Conservation (phyloP, 2,888 invertebrate species). For the Drosophila formosana region DNA sequence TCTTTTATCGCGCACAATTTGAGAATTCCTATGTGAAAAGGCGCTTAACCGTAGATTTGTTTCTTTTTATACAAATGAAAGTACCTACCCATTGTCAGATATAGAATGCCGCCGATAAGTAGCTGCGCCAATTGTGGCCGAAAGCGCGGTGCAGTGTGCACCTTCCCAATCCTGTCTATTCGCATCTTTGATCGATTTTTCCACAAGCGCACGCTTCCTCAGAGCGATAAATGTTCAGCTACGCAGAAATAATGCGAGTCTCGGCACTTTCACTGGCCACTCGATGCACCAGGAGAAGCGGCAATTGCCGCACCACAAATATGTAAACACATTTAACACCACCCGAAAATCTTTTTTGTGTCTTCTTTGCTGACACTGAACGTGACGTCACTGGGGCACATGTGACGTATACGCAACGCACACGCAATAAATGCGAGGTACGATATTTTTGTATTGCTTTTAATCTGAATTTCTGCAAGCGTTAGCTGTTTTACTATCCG, state of each 20-base stretch:
- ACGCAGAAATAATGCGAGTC: conserved; percentile 73
- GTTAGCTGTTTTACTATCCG: conserved; percentile 44
- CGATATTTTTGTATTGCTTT: conserved; percentile 27
- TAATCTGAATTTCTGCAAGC: conserved; percentile 52
- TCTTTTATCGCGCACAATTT: too few relatives aligned
- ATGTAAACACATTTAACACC: conserved; percentile 71
- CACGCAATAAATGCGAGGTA: conserved; percentile 8
- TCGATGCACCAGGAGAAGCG: conserved; percentile 40
- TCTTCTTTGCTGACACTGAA: conserved; percentile 36
- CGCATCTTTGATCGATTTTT: conserved; percentile 77
- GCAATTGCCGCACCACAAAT: conserved; percentile 49
- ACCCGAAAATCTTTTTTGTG: conserved; percentile 24
- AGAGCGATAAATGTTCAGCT: conserved; percentile 69
- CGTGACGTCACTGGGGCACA: conserved; percentile 18
- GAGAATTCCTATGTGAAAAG: too few relatives aligned
- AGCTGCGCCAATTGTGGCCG: conserved; percentile 67
- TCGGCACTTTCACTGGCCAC: conserved; percentile 69
- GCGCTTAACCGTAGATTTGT: too few relatives aligned
- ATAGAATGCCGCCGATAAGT: conserved; percentile 72
- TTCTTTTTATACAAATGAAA: background rate
- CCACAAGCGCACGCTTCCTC: conserved; percentile 65
- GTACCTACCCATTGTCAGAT: conserved; percentile 77
- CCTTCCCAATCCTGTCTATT: conserved; percentile 48
- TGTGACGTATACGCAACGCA: conserved; percentile 62
- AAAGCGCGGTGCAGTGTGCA: conserved; percentile 33